phyloP scores from a whole-genome alignment of 1,140 invertebrate genomes.

The Diorhabda sublineata region DNA sequence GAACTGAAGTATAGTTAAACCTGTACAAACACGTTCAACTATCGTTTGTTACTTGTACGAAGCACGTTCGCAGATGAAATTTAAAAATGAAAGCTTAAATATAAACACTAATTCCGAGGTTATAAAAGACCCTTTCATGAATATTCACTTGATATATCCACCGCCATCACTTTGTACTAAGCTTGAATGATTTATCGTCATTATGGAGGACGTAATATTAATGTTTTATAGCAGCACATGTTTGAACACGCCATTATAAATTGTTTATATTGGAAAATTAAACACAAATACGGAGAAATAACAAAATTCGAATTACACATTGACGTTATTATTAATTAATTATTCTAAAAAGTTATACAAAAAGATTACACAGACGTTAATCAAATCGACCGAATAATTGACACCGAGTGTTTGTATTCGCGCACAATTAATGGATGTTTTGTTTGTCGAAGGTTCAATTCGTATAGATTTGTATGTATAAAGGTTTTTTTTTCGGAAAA shows the following conservation, averaged over 20 bases:
- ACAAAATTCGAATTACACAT: conserved; percentile 2
- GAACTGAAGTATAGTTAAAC: too few relatives aligned
- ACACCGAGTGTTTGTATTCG: background rate
- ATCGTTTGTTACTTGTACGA: too few relatives aligned
- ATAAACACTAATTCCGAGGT: background rate
- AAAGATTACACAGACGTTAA: background rate
- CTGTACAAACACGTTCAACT: too few relatives aligned
- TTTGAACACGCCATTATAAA: background rate
- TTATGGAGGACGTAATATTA: conserved; percentile 1
- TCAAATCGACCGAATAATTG: background rate
- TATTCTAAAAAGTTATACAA: conserved; percentile 1
- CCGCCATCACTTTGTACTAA: background rate
- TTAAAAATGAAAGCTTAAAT: background rate
- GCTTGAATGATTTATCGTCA: conserved; percentile 2
- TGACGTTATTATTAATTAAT: conserved; percentile 1
- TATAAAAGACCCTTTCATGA: background rate
- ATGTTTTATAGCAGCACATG: conserved; percentile 2
- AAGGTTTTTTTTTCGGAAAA: too few relatives aligned
- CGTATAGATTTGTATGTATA: too few relatives aligned
- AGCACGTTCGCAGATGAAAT: too few relatives aligned
- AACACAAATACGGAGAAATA: background rate
- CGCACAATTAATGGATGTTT: too few relatives aligned
- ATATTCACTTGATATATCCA: conserved; percentile 1
- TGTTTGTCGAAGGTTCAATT: too few relatives aligned
- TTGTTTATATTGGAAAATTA: background rate